Evolutionary conservation across 1,140 invertebrate species (phyloP).

Genomic region (Drosophila nebulosa): DNA sequence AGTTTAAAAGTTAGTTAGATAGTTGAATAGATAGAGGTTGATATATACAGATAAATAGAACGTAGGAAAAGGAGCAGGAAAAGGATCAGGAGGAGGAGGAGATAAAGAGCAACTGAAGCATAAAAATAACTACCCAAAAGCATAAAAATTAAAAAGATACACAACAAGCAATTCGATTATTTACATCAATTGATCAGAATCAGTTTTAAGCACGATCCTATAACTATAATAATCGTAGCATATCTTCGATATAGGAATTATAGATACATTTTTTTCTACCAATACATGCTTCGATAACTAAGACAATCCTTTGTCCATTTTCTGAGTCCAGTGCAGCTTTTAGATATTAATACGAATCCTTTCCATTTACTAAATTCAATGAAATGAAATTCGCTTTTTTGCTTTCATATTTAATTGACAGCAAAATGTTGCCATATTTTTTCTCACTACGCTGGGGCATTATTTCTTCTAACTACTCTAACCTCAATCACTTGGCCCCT

Average conservation of each 20-base stretch:
- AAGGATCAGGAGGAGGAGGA: background rate
- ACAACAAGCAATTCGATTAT: conserved; percentile 24
- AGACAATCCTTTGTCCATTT: no score
- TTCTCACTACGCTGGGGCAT: background rate
- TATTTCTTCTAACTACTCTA: background rate
- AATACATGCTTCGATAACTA: no score
- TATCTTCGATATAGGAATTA: no score
- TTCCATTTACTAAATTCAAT: background rate
- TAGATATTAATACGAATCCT: no score
- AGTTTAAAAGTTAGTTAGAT: background rate
- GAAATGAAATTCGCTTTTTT: conserved; percentile 30
- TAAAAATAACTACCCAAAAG: conserved; percentile 6
- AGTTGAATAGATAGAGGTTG: conserved; percentile 1
- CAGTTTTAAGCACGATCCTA: no score
- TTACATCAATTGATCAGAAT: background rate
- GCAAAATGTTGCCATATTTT: conserved; percentile 2
- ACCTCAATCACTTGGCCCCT: conserved; percentile 1
- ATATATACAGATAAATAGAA: background rate
- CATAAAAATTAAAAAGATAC: conserved; percentile 19
- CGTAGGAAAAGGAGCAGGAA: no score
- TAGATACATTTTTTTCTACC: no score
- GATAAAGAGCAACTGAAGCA: conserved; percentile 14
- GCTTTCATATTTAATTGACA: conserved; percentile 1
- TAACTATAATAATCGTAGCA: no score
- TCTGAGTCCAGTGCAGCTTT: no score